A percentile compares a stretch with the other conserved stretches of the same genome.
phyloP scores from a whole-genome alignment of 2,113 vertebrate genomes.

The Tragelaphus strepsiceros region DNA sequence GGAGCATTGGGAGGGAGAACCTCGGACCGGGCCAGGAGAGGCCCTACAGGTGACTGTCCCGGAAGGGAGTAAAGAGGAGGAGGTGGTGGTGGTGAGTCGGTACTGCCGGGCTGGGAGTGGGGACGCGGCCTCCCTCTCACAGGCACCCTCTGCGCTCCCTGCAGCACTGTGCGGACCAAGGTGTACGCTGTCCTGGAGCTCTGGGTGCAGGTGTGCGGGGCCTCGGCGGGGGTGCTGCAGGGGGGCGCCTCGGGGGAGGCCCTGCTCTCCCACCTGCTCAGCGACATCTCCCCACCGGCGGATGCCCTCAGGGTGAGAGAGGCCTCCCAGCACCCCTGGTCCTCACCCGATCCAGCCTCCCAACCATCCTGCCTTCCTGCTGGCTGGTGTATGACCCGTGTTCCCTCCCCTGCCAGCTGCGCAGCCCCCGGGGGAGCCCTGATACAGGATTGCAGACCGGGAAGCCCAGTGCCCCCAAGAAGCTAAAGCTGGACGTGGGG shows the following conservation, averaged over 20 bases:
- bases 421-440: constrained; percentile 30
- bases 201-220: constrained; percentile 87
- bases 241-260: constrained; percentile 84
- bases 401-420: constrained; percentile 33
- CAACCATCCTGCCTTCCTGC: not conserved
- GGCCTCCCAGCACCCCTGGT: not conserved
- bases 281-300: constrained; percentile 83
- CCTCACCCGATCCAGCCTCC: not conserved
- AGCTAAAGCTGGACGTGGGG: constrained; percentile 69
- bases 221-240: constrained; percentile 84
- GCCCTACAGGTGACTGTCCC: constrained; percentile 85
- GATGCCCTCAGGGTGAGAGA: constrained; percentile 84
- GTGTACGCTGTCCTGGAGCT: constrained; percentile 85
- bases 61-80: not conserved
- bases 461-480: constrained; percentile 77
- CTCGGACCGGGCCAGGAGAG: constrained; percentile 83
- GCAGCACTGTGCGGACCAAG: constrained; percentile 81
- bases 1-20: constrained; percentile 76
- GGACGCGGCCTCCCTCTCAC: not conserved
- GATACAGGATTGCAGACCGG: constrained; percentile 57
- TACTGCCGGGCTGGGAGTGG: not conserved
- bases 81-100: not conserved
- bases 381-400: not conserved
- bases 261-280: constrained; percentile 82
- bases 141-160: constrained; percentile 66